Percentiles rank a stretch among this genome's conserved stretches.
These are phyloP conservation scores for Lucilia sericata DNA, from an alignment of 1,140 invertebrate genomes.

Conservation along the genomic window DNA sequence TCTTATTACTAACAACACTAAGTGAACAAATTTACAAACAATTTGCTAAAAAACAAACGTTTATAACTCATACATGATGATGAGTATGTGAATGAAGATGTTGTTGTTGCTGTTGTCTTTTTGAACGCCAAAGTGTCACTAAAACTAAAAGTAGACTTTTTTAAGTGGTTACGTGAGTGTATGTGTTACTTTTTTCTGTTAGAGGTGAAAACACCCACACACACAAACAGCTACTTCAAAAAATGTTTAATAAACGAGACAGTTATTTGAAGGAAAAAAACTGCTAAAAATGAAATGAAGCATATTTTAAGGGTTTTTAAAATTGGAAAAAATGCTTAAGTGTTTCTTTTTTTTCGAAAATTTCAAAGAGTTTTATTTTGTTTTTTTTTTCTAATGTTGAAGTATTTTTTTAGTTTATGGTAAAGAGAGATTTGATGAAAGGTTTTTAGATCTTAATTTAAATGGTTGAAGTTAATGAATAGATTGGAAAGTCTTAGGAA, in stretches of 20 bases:
- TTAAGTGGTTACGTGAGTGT: constrained; percentile 23
- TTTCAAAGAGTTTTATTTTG: no score
- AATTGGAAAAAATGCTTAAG: neutral
- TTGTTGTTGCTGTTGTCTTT: neutral
- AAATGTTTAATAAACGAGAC: neutral
- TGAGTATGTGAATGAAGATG: neutral
- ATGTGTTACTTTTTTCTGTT: neutral
- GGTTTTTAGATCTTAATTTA: no score
- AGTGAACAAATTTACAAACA: neutral
- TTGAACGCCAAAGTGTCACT: neutral
- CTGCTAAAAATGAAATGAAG: neutral
- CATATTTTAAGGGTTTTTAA: constrained; percentile 1
- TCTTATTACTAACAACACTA: neutral
- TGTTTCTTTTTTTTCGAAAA: neutral
- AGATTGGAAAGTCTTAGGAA: no score
- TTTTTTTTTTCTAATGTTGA: no score
- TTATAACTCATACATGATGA: neutral
- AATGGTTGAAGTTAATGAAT: no score
- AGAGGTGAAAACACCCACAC: neutral
- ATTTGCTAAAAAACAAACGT: neutral
- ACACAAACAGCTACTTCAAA: neutral
- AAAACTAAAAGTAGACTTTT: constrained; percentile 26
- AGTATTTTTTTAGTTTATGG: no score
- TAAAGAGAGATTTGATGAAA: no score
- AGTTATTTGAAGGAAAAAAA: neutral